phyloP scores from a whole-genome alignment of 2,113 vertebrate genomes.

The Propithecus coquereli region DNA sequence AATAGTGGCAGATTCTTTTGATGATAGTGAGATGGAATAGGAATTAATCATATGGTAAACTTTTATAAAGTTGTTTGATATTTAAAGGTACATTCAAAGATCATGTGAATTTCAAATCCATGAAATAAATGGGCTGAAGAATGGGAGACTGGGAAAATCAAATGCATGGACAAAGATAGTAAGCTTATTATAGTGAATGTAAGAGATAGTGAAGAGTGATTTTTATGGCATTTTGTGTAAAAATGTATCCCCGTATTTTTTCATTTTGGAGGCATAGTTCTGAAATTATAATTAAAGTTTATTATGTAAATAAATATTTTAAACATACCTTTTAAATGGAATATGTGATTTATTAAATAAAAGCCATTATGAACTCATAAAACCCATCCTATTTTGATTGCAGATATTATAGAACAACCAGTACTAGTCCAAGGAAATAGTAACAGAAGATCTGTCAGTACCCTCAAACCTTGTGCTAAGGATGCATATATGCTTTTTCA shows the following conservation, averaged over 20 bases:
- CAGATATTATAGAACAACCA: constrained; percentile 89
- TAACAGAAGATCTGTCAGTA: constrained; percentile 95
- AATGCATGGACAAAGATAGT: not conserved
- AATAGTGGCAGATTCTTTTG: not conserved
- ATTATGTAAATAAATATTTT: not conserved
- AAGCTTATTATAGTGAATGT: constrained; percentile 23
- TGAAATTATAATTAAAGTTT: not conserved
- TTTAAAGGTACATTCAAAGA: constrained; percentile 21
- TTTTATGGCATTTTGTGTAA: constrained; percentile 34
- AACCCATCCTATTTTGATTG: constrained; percentile 51
- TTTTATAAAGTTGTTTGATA: constrained; percentile 38
- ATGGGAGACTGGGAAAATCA: not conserved
- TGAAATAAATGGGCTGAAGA: not conserved
- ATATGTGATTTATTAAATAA: not conserved
- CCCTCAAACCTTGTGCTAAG: constrained; percentile 96
- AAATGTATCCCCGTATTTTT: not conserved
- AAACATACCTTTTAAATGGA: not conserved
- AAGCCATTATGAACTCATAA: not conserved
- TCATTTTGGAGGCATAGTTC: not conserved
- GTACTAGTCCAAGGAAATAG: constrained; percentile 92
- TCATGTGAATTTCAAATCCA: not conserved
- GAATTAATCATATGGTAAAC: constrained; percentile 1
- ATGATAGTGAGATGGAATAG: not conserved
- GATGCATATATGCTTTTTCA: constrained; percentile 99
- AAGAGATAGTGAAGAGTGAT: not conserved